These are phyloP conservation scores for Athripsodes cinereus DNA, from an alignment of 2,888 invertebrate species.

Conservation along the genomic window DNA sequence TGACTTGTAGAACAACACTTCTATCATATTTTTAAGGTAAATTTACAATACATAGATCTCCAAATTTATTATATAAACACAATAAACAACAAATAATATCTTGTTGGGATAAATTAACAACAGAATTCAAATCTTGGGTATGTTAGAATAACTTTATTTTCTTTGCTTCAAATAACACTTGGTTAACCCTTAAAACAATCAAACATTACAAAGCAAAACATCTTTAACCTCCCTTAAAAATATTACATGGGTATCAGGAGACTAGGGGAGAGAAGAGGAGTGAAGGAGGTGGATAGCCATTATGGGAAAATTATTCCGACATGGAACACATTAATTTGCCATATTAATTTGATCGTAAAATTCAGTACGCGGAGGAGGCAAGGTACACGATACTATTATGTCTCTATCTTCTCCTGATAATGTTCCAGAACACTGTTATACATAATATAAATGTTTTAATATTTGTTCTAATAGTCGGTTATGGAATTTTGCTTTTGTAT, in stretches of 20 bases:
- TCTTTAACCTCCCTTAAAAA: slow-evolving; percentile 21
- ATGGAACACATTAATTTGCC: slow-evolving; percentile 51
- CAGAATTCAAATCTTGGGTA: no score
- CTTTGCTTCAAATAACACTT: background rate
- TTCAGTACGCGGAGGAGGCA: slow-evolving; percentile 48
- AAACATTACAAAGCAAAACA: slow-evolving; percentile 2
- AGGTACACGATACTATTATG: slow-evolving; percentile 19
- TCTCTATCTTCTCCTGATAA: background rate
- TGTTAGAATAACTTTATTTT: no score
- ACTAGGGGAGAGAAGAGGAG: slow-evolving; percentile 15
- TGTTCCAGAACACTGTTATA: no score
- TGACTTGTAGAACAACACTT: no score
- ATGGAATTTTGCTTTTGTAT: no score
- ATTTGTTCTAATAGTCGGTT: no score
- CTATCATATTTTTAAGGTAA: no score
- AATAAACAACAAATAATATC: no score
- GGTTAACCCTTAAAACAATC: background rate
- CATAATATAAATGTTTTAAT: no score
- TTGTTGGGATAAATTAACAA: no score
- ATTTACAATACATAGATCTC: no score
- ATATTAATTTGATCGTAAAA: slow-evolving; percentile 56
- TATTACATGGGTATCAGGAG: slow-evolving; percentile 13
- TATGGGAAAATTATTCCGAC: slow-evolving; percentile 48
- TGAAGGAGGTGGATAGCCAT: slow-evolving; percentile 22
- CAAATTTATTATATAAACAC: no score